phyloP scores from a whole-genome alignment of 2,797 vertebrate species.

The Bradypus variegatus region DNA sequence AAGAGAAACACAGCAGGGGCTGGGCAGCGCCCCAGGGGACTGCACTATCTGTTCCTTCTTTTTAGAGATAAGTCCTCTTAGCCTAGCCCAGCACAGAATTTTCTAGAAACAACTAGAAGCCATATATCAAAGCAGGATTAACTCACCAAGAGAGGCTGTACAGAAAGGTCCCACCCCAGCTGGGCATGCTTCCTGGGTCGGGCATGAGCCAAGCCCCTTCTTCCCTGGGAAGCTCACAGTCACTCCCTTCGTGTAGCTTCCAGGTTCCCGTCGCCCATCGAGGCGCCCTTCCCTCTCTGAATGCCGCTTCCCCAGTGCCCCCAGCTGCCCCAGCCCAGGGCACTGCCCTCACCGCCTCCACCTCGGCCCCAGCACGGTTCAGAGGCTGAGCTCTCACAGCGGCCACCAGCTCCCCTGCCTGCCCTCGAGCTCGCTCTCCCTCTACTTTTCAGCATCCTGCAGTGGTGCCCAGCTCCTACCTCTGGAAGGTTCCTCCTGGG shows the following conservation, averaged over 20 bases:
- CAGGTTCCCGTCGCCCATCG: too few relatives aligned
- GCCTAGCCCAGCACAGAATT: neutral
- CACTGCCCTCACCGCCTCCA: too few relatives aligned
- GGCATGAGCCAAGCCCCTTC: neutral
- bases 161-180: rapidly evolving
- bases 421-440: too few relatives aligned
- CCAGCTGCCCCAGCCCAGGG: too few relatives aligned
- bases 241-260: neutral
- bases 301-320: neutral
- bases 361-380: too few relatives aligned
- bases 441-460: too few relatives aligned
- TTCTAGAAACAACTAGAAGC: neutral
- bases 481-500: too few relatives aligned
- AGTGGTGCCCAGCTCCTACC: too few relatives aligned
- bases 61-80: neutral
- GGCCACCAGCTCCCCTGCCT: too few relatives aligned
- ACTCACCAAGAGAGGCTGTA: neutral
- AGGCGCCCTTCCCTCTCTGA: neutral
- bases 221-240: rapidly evolving
- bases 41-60: neutral
- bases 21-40: too few relatives aligned
- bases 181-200: neutral
- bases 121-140: neutral
- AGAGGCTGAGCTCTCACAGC: too few relatives aligned
- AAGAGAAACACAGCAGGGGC: neutral